Percentiles rank a stretch among this genome's conserved stretches.
These are phyloP conservation scores for Hydrocynus forskahlii DNA, from an alignment of 2,797 vertebrate genomes.

Conservation along the genomic window DNA sequence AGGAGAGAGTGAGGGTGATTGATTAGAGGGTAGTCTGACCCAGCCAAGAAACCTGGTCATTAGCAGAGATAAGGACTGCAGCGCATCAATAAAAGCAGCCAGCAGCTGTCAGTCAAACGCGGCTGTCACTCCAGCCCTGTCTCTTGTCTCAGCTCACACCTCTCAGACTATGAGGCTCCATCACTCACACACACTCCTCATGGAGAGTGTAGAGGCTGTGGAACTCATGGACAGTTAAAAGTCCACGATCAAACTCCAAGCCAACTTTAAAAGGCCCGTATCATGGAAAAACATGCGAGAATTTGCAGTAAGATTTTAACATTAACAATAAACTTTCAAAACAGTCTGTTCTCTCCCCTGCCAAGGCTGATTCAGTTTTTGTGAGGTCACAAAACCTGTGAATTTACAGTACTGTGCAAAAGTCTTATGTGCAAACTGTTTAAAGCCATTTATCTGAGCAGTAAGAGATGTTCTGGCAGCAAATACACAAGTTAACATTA, in stretches of 20 bases:
- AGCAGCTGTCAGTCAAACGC: conserved; percentile 39
- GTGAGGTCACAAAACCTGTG: neutral
- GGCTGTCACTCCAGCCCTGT: conserved; percentile 26
- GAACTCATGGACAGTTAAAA: neutral
- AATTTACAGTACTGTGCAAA: neutral
- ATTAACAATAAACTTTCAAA: neutral
- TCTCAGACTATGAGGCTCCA: neutral
- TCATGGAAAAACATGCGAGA: neutral
- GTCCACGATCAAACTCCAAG: neutral
- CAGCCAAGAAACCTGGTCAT: conserved; percentile 38
- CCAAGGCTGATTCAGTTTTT: neutral
- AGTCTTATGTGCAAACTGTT: no score
- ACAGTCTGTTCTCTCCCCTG: neutral
- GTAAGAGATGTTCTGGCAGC: no score
- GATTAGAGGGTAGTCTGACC: conserved; percentile 45
- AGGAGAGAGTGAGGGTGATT: conserved; percentile 33
- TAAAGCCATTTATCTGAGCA: no score
- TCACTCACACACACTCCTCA: neutral
- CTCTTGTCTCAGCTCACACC: conserved; percentile 11
- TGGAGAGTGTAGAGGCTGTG: neutral
- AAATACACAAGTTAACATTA: no score
- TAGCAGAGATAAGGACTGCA: conserved; percentile 50
- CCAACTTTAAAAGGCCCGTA: neutral
- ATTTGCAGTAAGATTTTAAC: neutral
- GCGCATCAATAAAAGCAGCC: conserved; percentile 37